These are phyloP conservation scores for Odontamblyopus rebecca DNA, from an alignment of 2,797 vertebrate genomes.

Conservation along the genomic window DNA sequence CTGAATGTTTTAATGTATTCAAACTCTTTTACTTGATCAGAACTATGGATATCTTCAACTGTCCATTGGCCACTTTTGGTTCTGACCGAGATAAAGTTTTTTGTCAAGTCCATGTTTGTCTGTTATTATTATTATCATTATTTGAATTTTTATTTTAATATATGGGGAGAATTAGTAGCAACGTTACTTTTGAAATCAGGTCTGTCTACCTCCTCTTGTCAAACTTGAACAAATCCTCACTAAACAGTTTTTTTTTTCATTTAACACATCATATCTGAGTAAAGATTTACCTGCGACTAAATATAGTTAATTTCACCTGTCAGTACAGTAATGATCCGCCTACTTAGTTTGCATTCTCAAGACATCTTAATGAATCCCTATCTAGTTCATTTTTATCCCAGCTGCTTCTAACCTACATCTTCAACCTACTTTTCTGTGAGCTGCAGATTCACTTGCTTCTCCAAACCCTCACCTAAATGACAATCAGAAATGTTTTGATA, in stretches of 20 bases:
- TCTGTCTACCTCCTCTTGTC: neutral
- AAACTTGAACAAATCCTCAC: neutral
- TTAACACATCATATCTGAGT: neutral
- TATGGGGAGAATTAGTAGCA: neutral
- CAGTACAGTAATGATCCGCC: too few relatives aligned
- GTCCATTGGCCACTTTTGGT: too few relatives aligned
- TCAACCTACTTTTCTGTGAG: constrained; percentile 65
- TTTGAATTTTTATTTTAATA: too few relatives aligned
- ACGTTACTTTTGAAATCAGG: neutral
- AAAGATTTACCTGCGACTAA: neutral
- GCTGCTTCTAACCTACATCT: constrained; percentile 74
- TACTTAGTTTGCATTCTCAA: neutral
- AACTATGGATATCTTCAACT: too few relatives aligned
- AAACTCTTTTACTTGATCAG: too few relatives aligned
- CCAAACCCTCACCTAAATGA: neutral
- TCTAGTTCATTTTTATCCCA: constrained; percentile 40
- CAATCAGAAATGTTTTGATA: constrained; percentile 20
- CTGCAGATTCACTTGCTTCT: constrained; percentile 37
- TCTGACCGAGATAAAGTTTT: too few relatives aligned
- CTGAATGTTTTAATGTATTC: too few relatives aligned
- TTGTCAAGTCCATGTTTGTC: too few relatives aligned
- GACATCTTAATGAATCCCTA: neutral
- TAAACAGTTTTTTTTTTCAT: neutral
- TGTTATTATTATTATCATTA: too few relatives aligned
- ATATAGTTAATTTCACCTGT: neutral